Conservation (phyloP, 1,140 invertebrate species). For the Mizuhopecten yessoensis region DNA sequence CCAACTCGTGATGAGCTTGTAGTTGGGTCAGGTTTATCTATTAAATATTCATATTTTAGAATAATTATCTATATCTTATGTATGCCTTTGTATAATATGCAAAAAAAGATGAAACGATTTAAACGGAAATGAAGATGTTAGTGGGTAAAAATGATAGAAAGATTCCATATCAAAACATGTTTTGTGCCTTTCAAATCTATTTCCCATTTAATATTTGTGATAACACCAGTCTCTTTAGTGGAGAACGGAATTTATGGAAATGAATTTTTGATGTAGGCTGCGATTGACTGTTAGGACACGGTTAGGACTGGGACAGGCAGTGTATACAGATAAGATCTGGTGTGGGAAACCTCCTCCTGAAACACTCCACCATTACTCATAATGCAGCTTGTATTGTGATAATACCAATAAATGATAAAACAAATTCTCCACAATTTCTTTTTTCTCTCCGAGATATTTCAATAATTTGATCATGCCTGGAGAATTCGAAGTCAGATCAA, state of each 20-base stretch:
- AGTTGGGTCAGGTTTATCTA: background rate
- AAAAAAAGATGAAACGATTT: conserved; percentile 31
- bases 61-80: background rate
- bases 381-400: no score
- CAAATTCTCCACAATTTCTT: no score
- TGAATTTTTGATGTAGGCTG: background rate
- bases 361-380: background rate
- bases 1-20: no score
- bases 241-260: conserved; percentile 18
- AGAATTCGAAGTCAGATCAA: no score
- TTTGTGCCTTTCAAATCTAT: conserved; percentile 28
- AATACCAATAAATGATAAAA: no score
- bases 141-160: conserved; percentile 12
- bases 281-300: background rate
- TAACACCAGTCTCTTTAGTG: conserved; percentile 6
- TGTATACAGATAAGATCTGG: background rate
- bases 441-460: no score
- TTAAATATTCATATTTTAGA: conserved; percentile 14
- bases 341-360: background rate
- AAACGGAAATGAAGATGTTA: conserved; percentile 9
- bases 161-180: background rate
- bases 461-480: no score
- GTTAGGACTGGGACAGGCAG: background rate
- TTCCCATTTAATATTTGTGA: conserved; percentile 16
- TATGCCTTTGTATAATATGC: conserved; percentile 1